Evolutionary conservation across 2,113 vertebrate species (phyloP), one percentile per base, ranked within the genome.

Genomic region (Chaetodon auriga): DNA sequence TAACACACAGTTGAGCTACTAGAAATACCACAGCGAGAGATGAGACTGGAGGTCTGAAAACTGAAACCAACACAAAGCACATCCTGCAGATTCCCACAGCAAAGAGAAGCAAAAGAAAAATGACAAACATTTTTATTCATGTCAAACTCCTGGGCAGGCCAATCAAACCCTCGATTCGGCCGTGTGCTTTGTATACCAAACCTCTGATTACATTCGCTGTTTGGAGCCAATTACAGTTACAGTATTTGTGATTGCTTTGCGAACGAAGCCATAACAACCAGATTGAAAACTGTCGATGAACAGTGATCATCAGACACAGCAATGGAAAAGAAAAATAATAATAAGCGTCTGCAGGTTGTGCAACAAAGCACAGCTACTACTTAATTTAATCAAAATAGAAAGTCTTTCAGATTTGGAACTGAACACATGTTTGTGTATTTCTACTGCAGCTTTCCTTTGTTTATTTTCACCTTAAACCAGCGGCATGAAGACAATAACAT

Each of bases 1-100:
- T 87, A 95, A 93, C 90, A 94, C 92, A 91, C 93, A 91, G 87
- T 91, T 88, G 89, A 87, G 90, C 91, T 89, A 92, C 92, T 92
- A 93, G 90, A 94, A 94, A 94, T 94, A 89, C 93, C 92, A 63
- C 49, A 54, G 88, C 6, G 4, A 49, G 71, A 85, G 90, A 90
- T 63, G 82, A 92, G 85, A 82, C 78, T 5, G 25, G 53, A 81
- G 51, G 72, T 73, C 83, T 87, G 90, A 74, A 84, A 90, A 83
- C 72, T 69, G 89, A 91, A 81, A 93, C 88, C 84, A 43, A 83
- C 70, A 84, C 85, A 84, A 84, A 84, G 81, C 82, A 61, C 83
- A 57, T 90, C 82, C 78, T 68, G 68, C 72, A 64, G 74, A 92
- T 90, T 88, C 89, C 87, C 78, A 57, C 78, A 68, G 57, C 81